Conservation (phyloP, 2,888 invertebrate species). For the Lasioglossum pauxillum region DNA sequence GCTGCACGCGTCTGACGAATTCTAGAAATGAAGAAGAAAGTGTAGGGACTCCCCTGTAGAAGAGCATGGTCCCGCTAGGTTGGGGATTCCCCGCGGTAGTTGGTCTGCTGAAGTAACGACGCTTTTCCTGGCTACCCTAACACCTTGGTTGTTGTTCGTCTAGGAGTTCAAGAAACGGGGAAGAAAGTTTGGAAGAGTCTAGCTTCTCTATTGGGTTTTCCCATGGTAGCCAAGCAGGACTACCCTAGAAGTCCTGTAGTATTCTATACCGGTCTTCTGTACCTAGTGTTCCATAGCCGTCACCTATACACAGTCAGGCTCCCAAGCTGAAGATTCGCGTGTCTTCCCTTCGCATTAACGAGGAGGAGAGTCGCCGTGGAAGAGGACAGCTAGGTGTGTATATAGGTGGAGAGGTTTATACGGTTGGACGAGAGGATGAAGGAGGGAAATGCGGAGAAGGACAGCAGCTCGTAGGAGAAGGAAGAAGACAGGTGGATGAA, state of each 20-base stretch:
- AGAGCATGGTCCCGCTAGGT: neutral
- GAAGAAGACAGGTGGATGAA: constrained; percentile 33
- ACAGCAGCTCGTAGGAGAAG: neutral
- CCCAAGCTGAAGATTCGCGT: constrained; percentile 42
- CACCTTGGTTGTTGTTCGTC: neutral
- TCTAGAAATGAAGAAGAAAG: too few relatives aligned
- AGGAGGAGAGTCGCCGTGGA: constrained; percentile 40
- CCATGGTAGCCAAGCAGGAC: constrained; percentile 56
- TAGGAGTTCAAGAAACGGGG: constrained; percentile 26
- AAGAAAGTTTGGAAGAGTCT: constrained; percentile 34
- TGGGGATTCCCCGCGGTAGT: neutral
- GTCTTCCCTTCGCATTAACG: constrained; percentile 51
- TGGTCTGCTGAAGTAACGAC: neutral
- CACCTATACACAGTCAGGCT: constrained; percentile 31
- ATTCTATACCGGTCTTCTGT: neutral
- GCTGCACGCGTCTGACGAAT: too few relatives aligned
- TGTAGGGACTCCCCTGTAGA: too few relatives aligned
- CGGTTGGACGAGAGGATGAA: constrained; percentile 42
- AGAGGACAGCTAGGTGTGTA: constrained; percentile 26
- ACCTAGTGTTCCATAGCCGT: constrained; percentile 50
- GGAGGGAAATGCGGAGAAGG: constrained; percentile 12
- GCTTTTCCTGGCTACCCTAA: neutral
- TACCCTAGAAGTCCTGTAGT: constrained; percentile 68
- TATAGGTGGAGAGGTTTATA: constrained; percentile 48
- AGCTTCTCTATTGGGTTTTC: neutral